A percentile compares a stretch with the other conserved stretches of the same genome.
Conservation (phyloP, 2,888 invertebrate species). For the Orthonevra nobilis region DNA sequence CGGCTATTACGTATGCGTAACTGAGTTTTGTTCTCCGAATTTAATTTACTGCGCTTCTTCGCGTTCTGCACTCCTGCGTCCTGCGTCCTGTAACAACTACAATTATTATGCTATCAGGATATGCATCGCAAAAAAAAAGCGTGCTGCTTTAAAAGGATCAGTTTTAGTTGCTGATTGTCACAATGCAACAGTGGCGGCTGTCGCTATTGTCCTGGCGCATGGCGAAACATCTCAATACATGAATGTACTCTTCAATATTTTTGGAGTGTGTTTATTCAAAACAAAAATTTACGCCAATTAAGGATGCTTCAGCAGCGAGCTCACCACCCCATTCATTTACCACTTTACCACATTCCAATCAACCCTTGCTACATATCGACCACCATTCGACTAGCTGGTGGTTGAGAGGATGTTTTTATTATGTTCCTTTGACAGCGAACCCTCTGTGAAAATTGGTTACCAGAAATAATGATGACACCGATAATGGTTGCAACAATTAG, state of each 20-base stretch:
- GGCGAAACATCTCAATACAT: slow-evolving; percentile 68
- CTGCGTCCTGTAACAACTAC: slow-evolving; percentile 38
- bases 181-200: slow-evolving; percentile 58
- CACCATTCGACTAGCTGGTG: slow-evolving; percentile 30
- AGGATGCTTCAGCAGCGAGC: slow-evolving; percentile 75
- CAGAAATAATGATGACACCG: slow-evolving; percentile 66
- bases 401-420: slow-evolving; percentile 26
- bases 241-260: slow-evolving; percentile 68
- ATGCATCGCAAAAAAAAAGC: slow-evolving; percentile 53
- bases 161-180: slow-evolving; percentile 18
- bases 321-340: slow-evolving; percentile 77
- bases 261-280: slow-evolving; percentile 77
- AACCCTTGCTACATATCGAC: slow-evolving; percentile 54
- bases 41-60: slow-evolving; percentile 45
- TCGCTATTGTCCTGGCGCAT: slow-evolving; percentile 61
- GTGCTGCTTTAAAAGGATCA: slow-evolving; percentile 47
- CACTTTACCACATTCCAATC: no score
- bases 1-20: slow-evolving; percentile 62
- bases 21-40: slow-evolving; percentile 50
- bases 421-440: slow-evolving; percentile 2
- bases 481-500: slow-evolving; percentile 62
- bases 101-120: slow-evolving; percentile 62
- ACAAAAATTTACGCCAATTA: slow-evolving; percentile 80
- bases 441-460: slow-evolving; percentile 39
- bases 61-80: no score